Percentiles rank a stretch among this genome's conserved stretches.
phyloP scores from a whole-genome alignment of 1,140 invertebrate species.

The Lineus longissimus region DNA sequence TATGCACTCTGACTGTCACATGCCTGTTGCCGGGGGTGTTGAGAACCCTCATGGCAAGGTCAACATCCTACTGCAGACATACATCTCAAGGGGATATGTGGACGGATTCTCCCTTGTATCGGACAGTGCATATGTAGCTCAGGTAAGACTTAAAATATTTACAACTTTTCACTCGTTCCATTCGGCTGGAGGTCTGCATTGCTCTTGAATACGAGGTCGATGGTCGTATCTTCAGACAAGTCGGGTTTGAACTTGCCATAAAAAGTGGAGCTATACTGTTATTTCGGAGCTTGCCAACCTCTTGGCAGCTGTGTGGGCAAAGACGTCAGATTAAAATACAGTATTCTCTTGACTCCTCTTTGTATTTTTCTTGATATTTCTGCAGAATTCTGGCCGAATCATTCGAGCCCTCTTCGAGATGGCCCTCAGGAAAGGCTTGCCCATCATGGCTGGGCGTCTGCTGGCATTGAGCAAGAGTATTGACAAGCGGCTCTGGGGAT shows the following conservation, averaged over 20 bases:
- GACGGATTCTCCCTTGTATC: constrained; percentile 87
- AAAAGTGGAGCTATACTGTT: no score
- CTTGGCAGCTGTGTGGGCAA: no score
- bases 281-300: no score
- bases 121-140: constrained; percentile 88
- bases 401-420: constrained; percentile 92
- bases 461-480: constrained; percentile 82
- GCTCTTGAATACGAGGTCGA: no score
- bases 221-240: no score
- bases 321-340: background rate
- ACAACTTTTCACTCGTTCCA: constrained; percentile 6
- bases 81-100: constrained; percentile 74
- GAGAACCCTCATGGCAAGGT: constrained; percentile 89
- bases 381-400: constrained; percentile 84
- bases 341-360: background rate
- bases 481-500: constrained; percentile 71
- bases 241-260: no score
- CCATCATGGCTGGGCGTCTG: constrained; percentile 78
- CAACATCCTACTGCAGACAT: constrained; percentile 92
- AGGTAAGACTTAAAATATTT: constrained; percentile 58
- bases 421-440: constrained; percentile 81
- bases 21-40: constrained; percentile 71
- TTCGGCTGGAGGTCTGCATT: no score
- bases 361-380: no score
- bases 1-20: constrained; percentile 67